Percentiles rank a stretch among this genome's conserved stretches.
Evolutionary conservation across 2,888 invertebrate species (phyloP).

Genomic region (Nipponacmea schrenckii): DNA sequence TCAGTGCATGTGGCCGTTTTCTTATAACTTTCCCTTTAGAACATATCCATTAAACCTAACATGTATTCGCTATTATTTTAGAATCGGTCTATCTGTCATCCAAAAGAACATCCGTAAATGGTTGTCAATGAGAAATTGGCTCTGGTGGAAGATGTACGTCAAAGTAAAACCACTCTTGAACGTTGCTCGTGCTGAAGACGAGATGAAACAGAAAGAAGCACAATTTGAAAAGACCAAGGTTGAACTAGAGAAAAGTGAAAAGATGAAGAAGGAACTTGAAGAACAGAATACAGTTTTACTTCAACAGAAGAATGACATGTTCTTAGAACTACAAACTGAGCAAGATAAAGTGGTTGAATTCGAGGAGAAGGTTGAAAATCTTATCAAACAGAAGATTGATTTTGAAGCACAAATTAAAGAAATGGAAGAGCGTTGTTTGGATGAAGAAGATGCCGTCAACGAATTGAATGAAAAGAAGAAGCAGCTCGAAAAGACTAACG

Average conservation of each 20-base stretch:
- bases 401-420: conserved; percentile 94
- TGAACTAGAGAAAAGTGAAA: conserved; percentile 92
- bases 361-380: conserved; percentile 93
- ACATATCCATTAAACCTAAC: too few relatives aligned
- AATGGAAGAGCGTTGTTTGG: conserved; percentile 94
- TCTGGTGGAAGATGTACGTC: conserved; percentile 99
- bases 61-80: conserved; percentile 62
- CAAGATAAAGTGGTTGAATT: conserved; percentile 88
- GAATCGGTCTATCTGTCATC: conserved; percentile 94
- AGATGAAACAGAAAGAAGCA: conserved; percentile 95
- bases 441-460: conserved; percentile 97
- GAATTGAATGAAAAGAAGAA: conserved; percentile 94
- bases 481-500: conserved; percentile 94
- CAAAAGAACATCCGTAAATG: conserved; percentile 99
- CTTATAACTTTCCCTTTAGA: too few relatives aligned
- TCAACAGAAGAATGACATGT: conserved; percentile 92
- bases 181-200: conserved; percentile 98
- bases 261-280: conserved; percentile 96
- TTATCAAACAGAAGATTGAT: conserved; percentile 95
- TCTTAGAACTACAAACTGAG: conserved; percentile 90
- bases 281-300: conserved; percentile 90
- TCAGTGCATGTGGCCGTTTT: too few relatives aligned
- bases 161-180: conserved; percentile 86
- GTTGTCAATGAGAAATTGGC: conserved; percentile 98
- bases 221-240: conserved; percentile 95